phyloP scores from a whole-genome alignment of 1,140 invertebrate genomes.

The Aporrectodea caliginosa region DNA sequence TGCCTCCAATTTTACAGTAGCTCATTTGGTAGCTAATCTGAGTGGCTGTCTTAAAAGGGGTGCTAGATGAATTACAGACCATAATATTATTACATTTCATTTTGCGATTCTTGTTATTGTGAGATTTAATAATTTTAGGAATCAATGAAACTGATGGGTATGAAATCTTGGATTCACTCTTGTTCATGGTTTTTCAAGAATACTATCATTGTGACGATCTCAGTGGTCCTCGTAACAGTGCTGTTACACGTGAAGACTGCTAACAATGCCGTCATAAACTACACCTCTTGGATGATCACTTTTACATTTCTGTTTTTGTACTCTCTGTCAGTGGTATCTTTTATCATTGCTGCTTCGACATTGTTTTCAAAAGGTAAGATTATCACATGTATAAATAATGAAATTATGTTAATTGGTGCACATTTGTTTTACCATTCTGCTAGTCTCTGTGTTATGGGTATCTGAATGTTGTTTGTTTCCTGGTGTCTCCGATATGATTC shows the following conservation, averaged over 20 bases:
- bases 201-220: constrained; percentile 67
- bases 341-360: constrained; percentile 59
- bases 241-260: constrained; percentile 49
- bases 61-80: neutral
- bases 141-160: constrained; percentile 84
- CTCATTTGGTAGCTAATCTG: neutral
- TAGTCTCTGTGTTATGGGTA: no score
- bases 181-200: constrained; percentile 76
- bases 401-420: no score
- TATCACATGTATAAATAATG: no score
- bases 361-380: constrained; percentile 62
- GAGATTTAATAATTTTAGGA: constrained; percentile 64
- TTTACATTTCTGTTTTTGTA: constrained; percentile 61
- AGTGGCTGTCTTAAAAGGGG: neutral
- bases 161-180: constrained; percentile 78
- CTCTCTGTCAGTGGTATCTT: constrained; percentile 58
- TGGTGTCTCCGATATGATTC: no score
- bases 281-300: constrained; percentile 57
- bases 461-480: no score
- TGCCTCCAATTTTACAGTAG: neutral
- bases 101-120: neutral
- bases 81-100: neutral
- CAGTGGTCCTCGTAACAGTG: constrained; percentile 59
- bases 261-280: constrained; percentile 52
- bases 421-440: no score